These are phyloP conservation scores for Amblyopsis rosae DNA, from an alignment of 2,113 vertebrate genomes.

Conservation along the genomic window DNA sequence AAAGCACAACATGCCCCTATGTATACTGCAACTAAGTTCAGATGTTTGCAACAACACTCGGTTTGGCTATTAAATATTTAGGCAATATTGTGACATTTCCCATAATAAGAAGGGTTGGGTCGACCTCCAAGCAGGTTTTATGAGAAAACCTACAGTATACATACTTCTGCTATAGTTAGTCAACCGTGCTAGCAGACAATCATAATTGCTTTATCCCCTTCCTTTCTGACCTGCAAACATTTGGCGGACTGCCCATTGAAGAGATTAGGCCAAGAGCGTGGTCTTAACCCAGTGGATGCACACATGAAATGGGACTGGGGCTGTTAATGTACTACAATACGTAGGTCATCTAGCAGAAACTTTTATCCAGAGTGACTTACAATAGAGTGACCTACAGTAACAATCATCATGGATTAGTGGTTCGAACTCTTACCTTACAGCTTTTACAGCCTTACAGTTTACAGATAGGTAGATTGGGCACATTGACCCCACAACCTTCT, in stretches of 20 bases:
- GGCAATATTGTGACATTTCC: no score
- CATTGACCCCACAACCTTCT: no score
- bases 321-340: conserved; percentile 13
- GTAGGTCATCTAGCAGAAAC: no score
- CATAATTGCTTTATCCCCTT: conserved; percentile 43
- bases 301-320: conserved; percentile 56
- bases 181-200: background rate
- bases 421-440: no score
- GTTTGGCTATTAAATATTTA: no score
- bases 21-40: conserved; percentile 28
- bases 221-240: conserved; percentile 62
- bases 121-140: background rate
- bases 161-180: conserved; percentile 15
- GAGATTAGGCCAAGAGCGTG: conserved; percentile 34
- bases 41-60: conserved; percentile 24
- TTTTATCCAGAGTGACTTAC: no score
- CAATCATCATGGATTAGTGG: no score
- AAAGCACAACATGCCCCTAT: conserved; percentile 17
- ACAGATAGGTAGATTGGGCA: no score
- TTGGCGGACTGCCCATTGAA: conserved; percentile 35
- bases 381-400: no score
- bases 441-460: no score
- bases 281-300: conserved; percentile 45
- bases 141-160: no score
- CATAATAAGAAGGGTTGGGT: no score